Evolutionary conservation across 2,888 invertebrate species (phyloP), one percentile per base, ranked within the genome.

Genomic region (Torymus texanus): DNA sequence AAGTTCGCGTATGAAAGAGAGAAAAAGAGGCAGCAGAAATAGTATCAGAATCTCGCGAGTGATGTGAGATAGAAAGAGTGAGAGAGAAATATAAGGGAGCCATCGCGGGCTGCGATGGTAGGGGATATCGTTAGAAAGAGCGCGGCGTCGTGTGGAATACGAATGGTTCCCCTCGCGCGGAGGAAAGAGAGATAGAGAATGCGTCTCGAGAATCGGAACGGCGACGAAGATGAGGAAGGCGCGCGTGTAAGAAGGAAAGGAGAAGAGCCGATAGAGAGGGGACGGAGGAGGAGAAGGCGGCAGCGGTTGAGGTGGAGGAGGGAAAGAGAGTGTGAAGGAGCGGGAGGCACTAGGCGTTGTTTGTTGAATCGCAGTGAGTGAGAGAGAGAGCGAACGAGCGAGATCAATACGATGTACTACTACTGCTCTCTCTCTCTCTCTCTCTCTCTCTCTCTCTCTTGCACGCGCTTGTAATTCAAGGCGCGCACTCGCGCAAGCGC

Each of bases 381-480:
- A 41, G 41, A 41, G 41, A 41, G 41, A 29, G 29, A 29, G 29
- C 2, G 29, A 29, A 8, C 8, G 41, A 41, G 41, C 8, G 83
- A 75, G 88, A 89, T 89, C 89, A 88, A 89, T 89, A 89, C 88
- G 85, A 86, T 84, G 84, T 83, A 84, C 85, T 73, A 58, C 18
- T 8, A 41, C 41, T 41, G 1, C 41, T 29, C 65, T 77, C n/a
- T 67, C 66, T 58, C 71, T 58, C 71, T 24, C 66, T 66, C 66
- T 55, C 58, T 56, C n/a, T n/a, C n/a, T n/a, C 71, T 68, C 81
- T 84, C 85, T 81, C 85, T 83, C 85, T 82, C 56, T n/a, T 21
- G 13, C 53, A 61, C 75, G 66, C 59, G 73, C 63, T 56, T 24
- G 78, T 55, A 73, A 59, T 61, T 67, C 59, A 73, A 73, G 75